phyloP scores from a whole-genome alignment of 35 echinoderm and acorn worm genomes.

The Heliocidaris tuberculata region DNA sequence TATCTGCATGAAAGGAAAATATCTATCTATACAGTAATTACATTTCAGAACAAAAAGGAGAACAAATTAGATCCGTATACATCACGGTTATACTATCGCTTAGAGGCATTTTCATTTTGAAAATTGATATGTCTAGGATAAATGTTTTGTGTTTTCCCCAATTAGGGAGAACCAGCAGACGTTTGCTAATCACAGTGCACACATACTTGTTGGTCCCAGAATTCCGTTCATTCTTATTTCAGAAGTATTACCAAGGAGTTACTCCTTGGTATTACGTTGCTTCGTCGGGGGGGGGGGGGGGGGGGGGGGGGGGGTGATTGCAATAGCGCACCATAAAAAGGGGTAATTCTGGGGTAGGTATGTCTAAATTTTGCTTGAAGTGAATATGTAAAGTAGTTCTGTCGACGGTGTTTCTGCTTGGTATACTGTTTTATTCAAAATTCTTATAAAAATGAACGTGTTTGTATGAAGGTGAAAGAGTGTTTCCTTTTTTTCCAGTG shows the following conservation, averaged over 20 bases:
- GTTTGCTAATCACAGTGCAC: background rate
- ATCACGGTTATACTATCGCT: background rate
- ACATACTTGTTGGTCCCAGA: background rate
- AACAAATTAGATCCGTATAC: background rate
- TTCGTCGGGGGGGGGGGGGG: too few relatives aligned
- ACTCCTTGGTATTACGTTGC: too few relatives aligned
- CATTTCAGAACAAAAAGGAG: background rate
- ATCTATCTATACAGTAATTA: background rate
- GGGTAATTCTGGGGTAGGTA: too few relatives aligned
- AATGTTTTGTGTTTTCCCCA: background rate
- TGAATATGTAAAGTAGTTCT: too few relatives aligned
- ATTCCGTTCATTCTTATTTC: background rate
- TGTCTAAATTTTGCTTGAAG: too few relatives aligned
- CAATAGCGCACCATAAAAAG: too few relatives aligned
- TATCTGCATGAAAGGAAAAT: background rate
- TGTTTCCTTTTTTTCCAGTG: too few relatives aligned
- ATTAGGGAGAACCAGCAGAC: background rate
- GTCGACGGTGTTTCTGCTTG: too few relatives aligned
- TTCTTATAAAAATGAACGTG: too few relatives aligned
- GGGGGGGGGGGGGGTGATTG: background rate
- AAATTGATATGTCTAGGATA: background rate
- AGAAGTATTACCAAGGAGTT: background rate
- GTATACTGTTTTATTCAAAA: too few relatives aligned
- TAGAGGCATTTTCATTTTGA: background rate
- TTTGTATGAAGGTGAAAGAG: too few relatives aligned